Conservation (phyloP, 2,113 vertebrate species). For the Odontesthes bonariensis region DNA sequence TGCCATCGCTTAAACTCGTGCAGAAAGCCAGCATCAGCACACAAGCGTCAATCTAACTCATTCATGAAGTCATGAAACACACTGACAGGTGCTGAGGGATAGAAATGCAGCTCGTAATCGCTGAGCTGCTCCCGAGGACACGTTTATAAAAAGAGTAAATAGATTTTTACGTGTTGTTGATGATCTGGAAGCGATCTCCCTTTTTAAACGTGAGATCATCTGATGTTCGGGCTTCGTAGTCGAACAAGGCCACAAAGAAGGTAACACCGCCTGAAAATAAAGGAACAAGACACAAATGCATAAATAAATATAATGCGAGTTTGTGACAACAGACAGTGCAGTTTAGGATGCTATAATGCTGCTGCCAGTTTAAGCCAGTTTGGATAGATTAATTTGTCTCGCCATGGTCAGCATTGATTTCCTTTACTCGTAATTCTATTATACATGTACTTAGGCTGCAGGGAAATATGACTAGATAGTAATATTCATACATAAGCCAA, state of each 20-base stretch:
- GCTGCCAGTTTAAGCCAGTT: no score
- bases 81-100: conserved; percentile 30
- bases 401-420: conserved; percentile 42
- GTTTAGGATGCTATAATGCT: no score
- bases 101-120: background rate
- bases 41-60: conserved; percentile 39
- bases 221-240: conserved; percentile 98
- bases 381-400: conserved; percentile 16
- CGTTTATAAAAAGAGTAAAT: background rate
- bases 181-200: conserved; percentile 98
- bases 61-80: conserved; percentile 27
- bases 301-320: background rate
- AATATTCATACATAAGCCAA: background rate
- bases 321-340: background rate
- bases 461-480: conserved; percentile 24
- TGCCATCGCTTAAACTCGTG: conserved; percentile 4
- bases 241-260: conserved; percentile 99
- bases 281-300: background rate
- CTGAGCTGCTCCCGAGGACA: background rate
- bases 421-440: conserved; percentile 14
- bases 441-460: background rate
- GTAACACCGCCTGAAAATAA: conserved; percentile 91
- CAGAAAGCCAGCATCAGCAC: conserved; percentile 1
- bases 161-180: conserved; percentile 97
- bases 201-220: conserved; percentile 99